Percentiles rank a stretch among this genome's conserved stretches.
These are phyloP conservation scores for Thalassarche chlororhynchos DNA, from an alignment of 2,113 vertebrate species.

Conservation along the genomic window DNA sequence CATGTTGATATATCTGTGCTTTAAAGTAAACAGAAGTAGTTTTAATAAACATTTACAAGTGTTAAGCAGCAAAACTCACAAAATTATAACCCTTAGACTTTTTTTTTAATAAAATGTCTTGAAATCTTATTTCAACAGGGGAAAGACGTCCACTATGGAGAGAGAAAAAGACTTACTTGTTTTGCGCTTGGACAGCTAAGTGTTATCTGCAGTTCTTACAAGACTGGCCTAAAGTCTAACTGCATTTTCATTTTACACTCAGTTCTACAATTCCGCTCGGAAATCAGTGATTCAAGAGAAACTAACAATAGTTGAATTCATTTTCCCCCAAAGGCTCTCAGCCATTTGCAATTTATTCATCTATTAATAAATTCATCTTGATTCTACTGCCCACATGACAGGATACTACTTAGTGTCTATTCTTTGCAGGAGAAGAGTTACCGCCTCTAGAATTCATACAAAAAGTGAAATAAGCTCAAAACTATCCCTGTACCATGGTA, in stretches of 20 bases:
- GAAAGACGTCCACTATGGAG: neutral
- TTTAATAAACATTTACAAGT: neutral
- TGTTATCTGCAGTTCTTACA: neutral
- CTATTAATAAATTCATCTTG: neutral
- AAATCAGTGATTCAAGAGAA: neutral
- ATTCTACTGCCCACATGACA: constrained; percentile 11
- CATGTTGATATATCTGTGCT: neutral
- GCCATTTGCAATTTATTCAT: neutral
- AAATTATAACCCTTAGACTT: neutral
- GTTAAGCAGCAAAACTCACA: neutral
- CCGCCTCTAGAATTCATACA: neutral
- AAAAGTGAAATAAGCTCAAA: neutral
- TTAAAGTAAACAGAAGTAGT: neutral
- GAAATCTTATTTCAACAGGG: neutral
- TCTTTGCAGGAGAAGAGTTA: neutral
- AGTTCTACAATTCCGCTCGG: neutral
- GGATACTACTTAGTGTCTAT: neutral
- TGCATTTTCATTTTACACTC: neutral
- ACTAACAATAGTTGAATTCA: neutral
- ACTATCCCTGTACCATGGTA: neutral
- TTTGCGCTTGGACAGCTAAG: neutral
- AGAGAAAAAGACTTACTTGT: neutral
- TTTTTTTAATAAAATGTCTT: neutral
- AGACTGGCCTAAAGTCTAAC: neutral
- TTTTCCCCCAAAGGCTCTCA: neutral